Base-by-base conservation (phyloP, 2,113 vertebrate species). In the Vireo altiloquus region DNA sequence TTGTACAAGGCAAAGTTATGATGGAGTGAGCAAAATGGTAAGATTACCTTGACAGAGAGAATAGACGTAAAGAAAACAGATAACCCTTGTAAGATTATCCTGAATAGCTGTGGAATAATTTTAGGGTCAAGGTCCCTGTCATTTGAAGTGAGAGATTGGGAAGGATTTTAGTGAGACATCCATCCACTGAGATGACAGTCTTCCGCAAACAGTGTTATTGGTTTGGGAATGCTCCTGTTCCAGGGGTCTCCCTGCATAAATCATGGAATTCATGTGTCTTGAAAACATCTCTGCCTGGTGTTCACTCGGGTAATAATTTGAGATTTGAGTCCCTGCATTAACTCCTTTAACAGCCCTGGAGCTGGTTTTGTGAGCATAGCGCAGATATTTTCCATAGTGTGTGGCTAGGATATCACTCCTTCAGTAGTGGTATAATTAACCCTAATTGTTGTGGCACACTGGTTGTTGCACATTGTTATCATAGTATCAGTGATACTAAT, bases 261-360 rank as follows among this genome's bases (percentile, higher is more conserved):
- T 50, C 5, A 6, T 6, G 11, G 19, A 37, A 44, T 86, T 74
- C 24, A 66, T 6, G 1, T 39, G 13, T 15, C 35, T 42, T 37
- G 20, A n/a, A 27, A 79, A 20, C 27, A 16, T 59, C 9, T 68
- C 14, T 52, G 13, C 52, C 13, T n/a, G 13, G 18, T 40, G 16
- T 20, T 61, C 10, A 5, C 5, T 46, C 0, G 0, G 20, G 9
- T 46, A 44, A 22, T 27, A 6, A 61, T 42, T 69, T 69, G 64
- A 64, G 56, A 15, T 83, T n/a, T 61, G n/a, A 6, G 18, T 80
- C 9, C 7, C 20, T 87, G 24, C 11, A 27, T 46, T 42, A 39
- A 22, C 23, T 61, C 5, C 25, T 56, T 15, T 49, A 7, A 16
- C 39, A 79, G 33, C 25, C 12, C 33, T 47, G 44, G 42, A 50